Base-by-base conservation (phyloP, 2,113 vertebrate species). In the Tapirus terrestris region DNA sequence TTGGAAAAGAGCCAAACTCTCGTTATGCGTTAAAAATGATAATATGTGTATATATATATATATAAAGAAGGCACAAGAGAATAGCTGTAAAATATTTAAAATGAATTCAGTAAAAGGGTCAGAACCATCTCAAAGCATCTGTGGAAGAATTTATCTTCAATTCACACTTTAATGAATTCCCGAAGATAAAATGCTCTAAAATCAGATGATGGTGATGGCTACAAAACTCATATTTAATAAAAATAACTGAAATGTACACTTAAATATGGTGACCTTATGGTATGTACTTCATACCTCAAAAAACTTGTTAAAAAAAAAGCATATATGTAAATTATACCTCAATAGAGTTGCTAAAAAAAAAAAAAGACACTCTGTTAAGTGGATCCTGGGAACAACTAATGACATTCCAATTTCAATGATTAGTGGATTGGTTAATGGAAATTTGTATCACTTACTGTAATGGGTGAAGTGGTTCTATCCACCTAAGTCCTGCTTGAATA, bases 61-160 rank as follows among this genome's bases (percentile, higher is more conserved):
- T 48, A 51, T 36, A 36, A 85, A 85, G 43, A 89, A 14, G 13
- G 31, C 21, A 86, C 3, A 65, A 51, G 20, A 79, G 5, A 83
- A 83, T 27, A 93, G 61, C 43, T 61, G 33, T 11, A n/a, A 93
- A 96, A 79, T 93, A 96, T 33, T 93, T 76, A 60, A 86, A 85
- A 27, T 94, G 6, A 68, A 6, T 79, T 93, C 36, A 79, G 20
- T 70, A 85, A 63, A 89, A 90, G 53, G 10, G 48, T 82, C 65
- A 88, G 17, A 90, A 90, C 18, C 63, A 86, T 8, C 73, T 86
- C 11, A 91, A 73, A 86, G 45, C 45, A 87, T 48, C 51, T 88
- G 25, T 92, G 58, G 23, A 96, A 56, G 29, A 96, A 92, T 2
- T 58, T 10, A 33, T 96, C 21, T 88, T 88, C 45, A 93, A 58